A percentile compares a stretch with the other conserved stretches of the same genome.
phyloP scores from a whole-genome alignment of 2,113 vertebrate species.

The Lamprologus lemairii region DNA sequence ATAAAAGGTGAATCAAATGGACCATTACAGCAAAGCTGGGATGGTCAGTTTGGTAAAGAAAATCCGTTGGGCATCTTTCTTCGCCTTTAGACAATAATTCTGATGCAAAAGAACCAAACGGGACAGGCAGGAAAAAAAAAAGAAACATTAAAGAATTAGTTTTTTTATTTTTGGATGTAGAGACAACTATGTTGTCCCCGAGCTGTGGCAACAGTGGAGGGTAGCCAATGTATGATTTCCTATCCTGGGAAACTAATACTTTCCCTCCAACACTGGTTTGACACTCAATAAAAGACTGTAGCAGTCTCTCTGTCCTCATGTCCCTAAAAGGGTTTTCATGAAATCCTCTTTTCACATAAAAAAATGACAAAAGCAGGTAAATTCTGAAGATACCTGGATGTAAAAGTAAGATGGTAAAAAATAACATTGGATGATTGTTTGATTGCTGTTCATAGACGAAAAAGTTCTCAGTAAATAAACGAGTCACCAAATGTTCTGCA shows the following conservation, averaged over 20 bases:
- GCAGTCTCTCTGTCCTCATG: neutral
- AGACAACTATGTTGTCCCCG: neutral
- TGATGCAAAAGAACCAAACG: too few species aligned
- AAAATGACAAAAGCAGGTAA: neutral
- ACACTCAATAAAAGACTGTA: neutral
- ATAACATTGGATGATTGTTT: neutral
- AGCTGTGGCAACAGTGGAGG: neutral
- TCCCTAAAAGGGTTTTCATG: neutral
- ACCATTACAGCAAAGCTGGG: too few species aligned
- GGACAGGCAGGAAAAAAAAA: too few species aligned
- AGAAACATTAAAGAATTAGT: neutral
- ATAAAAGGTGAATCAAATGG: too few species aligned
- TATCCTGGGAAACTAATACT: neutral
- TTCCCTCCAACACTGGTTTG: neutral
- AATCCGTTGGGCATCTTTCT: too few species aligned
- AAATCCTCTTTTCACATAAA: neutral
- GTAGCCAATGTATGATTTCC: neutral
- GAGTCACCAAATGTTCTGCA: neutral
- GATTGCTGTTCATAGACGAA: neutral
- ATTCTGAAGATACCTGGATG: neutral
- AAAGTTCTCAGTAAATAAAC: neutral
- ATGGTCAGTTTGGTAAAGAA: too few species aligned
- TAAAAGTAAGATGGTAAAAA: neutral
- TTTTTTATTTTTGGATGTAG: neutral
- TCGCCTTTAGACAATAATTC: too few species aligned